Base-by-base conservation (phyloP, 2,888 invertebrate species). In the Drosophila picticornis region DNA sequence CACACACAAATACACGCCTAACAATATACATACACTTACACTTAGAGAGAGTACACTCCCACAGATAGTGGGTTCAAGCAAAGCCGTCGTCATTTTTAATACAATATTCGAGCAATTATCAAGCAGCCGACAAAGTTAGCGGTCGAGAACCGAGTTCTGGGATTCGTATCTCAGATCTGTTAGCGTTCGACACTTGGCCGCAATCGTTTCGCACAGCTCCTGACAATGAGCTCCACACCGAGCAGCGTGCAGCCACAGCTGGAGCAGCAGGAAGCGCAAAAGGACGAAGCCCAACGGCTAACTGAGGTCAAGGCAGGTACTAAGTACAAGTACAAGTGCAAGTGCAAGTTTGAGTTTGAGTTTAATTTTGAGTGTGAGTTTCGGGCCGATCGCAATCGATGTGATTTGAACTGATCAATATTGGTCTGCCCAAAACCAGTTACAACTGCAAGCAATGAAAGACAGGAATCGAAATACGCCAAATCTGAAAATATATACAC, bases 101-200 rank as follows among this genome's bases (percentile, higher is more conserved):
- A 86, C 84, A 82, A 74, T 74, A 70, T 75, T 74, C 78, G 52
- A 81, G 69, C 83, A 84, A 87, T 87, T 87, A 84, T 84, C 88
- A 87, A 71, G 70, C 75, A 61, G 64, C 71, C 72, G 80, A 67
- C 72, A 70, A 72, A 68, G 78, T 72, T 82, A 82, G 56, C 82
- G 74, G 81, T 38, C 57, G 43, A 57, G 81, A 61, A 63, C 61
- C 62, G 60, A 55, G 72, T 57, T 70, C 55, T 46, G 65, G 62
- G 27, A 46, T 63, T 61, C 46, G 43, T 36, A 69, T 62, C 51
- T 31, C 32, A 52, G 36, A 67, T 65, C 62, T 31, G 52, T 51
- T 34, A 58, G 16, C 53, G 9, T 34, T 68, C 50, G 36, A 48
- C 48, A 57, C 43, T 63, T 19, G 34, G 32, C 11, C 19, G 25